Evolutionary conservation across 2,113 vertebrate genomes (phyloP), one percentile per base, ranked within the genome.

Genomic region (Hippoglossus stenolepis): DNA sequence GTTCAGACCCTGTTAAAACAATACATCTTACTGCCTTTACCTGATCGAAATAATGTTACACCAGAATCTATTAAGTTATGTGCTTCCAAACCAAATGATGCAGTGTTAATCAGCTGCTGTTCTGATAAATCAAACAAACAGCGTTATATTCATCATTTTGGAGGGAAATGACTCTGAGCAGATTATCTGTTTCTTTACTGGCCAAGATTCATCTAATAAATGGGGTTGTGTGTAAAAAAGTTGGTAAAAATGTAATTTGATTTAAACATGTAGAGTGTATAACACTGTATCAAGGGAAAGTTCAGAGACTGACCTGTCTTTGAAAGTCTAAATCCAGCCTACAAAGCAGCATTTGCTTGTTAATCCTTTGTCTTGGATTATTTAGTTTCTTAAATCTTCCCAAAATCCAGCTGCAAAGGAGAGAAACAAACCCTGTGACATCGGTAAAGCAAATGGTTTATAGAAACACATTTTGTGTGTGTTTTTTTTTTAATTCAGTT

Each of bases 361-460:
- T 58, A 51, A 68, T 70, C 47, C 14, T 69, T 38, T 23, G 2
- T 65, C 23, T 73, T 73, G 28, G 69, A 61, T 65, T 54, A 65
- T 66, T 85, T 54, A n/a, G 2, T 20, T 9, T 8, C 3, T 17
- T 15, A 70, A 49, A 43, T 77, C 49, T 70, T 80, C 23, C 73
- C 23, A 65, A 23, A 83, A 70, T 60, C 14, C 65, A n/a, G 51
- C 5, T 54, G 51, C 51, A n/a, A 54, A 54, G 51, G 20, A 54
- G 51, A 54, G 5, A 49, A 49, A 49, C 1, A 17, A 18, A 49
- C 45, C 45, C 45, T 54, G 51, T 2, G 18, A n/a, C 51, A 8
- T n/a, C 51, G 21, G 3, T n/a, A 54, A 20, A 54, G 51, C 51
- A n/a, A 31, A 54, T 10, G 51, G 13, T 54, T 54, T 54, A n/a